Conservation (phyloP, 2,113 vertebrate species). For the Coptodon rendalli region DNA sequence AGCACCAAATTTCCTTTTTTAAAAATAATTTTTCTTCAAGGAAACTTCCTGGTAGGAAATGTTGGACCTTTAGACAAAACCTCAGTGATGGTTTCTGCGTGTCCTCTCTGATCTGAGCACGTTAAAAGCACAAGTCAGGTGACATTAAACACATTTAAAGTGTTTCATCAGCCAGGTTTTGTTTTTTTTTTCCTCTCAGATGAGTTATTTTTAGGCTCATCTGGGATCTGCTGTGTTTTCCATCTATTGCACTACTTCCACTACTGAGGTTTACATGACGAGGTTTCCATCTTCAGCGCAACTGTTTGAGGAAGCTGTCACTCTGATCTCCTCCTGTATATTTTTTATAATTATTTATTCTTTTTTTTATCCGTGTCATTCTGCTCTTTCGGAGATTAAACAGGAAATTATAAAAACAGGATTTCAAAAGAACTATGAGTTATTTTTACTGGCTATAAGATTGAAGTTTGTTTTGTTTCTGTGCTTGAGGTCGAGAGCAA, state of each 20-base stretch:
- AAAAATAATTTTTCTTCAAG: not conserved
- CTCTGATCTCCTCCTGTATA: not conserved
- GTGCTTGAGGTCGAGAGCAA: not conserved
- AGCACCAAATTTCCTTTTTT: not conserved
- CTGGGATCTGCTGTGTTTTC: not conserved
- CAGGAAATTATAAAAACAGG: not conserved
- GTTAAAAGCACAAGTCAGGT: not conserved
- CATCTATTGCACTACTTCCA: constrained; percentile 5
- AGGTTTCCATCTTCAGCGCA: constrained; percentile 16
- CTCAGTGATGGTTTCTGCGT: not conserved
- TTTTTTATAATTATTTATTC: constrained; percentile 1
- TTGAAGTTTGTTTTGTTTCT: not conserved
- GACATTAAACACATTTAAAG: not conserved
- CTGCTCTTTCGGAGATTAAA: not conserved
- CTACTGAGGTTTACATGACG: constrained; percentile 23
- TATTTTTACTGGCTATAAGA: not conserved
- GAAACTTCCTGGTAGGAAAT: not conserved
- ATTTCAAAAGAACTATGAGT: not conserved
- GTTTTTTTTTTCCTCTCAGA: not conserved
- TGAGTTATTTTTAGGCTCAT: not conserved
- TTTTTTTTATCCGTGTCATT: not conserved
- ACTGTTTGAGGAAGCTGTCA: not conserved
- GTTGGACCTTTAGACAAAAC: not conserved
- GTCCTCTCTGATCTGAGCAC: not conserved
- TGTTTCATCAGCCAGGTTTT: not conserved